Percentiles rank a stretch among this genome's conserved stretches.
These are phyloP conservation scores for Pangasius krempfi DNA, from an alignment of 2,797 vertebrate species.

Conservation along the genomic window DNA sequence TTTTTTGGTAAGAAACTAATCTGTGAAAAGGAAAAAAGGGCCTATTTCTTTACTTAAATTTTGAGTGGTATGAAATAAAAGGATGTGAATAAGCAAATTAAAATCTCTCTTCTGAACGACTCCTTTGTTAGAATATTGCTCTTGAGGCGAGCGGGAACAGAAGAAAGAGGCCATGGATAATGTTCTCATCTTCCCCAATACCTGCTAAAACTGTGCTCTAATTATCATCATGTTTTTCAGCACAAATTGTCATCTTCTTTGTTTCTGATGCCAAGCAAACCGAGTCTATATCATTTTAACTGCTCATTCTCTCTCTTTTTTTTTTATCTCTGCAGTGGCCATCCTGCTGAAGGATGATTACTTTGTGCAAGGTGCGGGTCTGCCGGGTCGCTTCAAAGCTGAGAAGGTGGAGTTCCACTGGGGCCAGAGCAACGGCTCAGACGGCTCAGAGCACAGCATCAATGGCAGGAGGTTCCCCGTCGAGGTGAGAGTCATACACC, in stretches of 20 bases:
- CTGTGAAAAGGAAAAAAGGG: slow-evolving; percentile 39
- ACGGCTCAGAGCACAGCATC: slow-evolving; percentile 94
- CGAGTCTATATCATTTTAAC: background rate
- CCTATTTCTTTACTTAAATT: background rate
- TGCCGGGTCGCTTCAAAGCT: slow-evolving; percentile 92
- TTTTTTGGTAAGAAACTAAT: slow-evolving; percentile 45
- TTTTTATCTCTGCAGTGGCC: slow-evolving; percentile 79
- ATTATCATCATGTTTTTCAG: background rate
- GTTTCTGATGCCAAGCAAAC: slow-evolving; percentile 13
- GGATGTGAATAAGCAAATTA: background rate
- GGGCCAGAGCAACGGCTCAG: slow-evolving; percentile 93
- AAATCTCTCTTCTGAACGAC: background rate
- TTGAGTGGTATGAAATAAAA: background rate
- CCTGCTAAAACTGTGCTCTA: background rate
- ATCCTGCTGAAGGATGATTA: slow-evolving; percentile 95
- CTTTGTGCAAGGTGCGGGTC: slow-evolving; percentile 89
- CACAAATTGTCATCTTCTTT: background rate
- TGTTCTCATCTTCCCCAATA: background rate
- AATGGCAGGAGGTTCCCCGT: slow-evolving; percentile 88
- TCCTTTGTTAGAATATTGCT: background rate
- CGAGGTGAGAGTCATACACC: slow-evolving; percentile 79
- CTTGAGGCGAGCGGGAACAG: background rate
- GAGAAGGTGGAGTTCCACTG: slow-evolving; percentile 98
- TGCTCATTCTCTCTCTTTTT: slow-evolving; percentile 31
- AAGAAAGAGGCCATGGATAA: background rate